These are phyloP conservation scores for Dromiciops gliroides DNA, from an alignment of 2,113 vertebrate species.

Conservation along the genomic window DNA sequence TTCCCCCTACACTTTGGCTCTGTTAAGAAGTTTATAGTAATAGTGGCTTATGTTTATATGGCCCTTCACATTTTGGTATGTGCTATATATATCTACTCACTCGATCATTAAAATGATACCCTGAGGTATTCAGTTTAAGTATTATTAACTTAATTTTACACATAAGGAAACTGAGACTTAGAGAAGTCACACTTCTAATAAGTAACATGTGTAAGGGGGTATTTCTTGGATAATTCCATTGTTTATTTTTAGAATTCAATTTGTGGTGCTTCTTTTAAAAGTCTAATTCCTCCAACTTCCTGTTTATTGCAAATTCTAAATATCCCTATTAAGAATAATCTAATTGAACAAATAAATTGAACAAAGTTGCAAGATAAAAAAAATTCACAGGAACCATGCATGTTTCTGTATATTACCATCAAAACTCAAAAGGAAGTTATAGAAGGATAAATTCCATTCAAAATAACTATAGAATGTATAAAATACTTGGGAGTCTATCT, in stretches of 20 bases:
- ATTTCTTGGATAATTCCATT: slow-evolving; percentile 7
- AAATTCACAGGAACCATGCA: neutral
- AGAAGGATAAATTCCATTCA: neutral
- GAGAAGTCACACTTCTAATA: neutral
- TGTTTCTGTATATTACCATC: neutral
- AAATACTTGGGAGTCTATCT: neutral
- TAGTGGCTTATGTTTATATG: neutral
- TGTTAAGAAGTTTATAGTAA: neutral
- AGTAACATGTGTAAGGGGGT: neutral
- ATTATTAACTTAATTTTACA: neutral
- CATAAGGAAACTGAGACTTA: neutral
- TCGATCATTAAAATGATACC: neutral
- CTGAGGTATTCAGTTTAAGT: neutral
- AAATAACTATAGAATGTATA: neutral
- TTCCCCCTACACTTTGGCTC: neutral
- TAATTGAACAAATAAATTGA: neutral
- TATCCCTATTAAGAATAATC: slow-evolving; percentile 34
- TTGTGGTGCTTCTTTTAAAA: slow-evolving; percentile 20
- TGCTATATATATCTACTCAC: neutral
- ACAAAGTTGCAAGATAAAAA: neutral
- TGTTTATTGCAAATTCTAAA: neutral
- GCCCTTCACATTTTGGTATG: neutral
- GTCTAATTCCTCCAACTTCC: slow-evolving; percentile 54
- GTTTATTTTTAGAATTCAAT: slow-evolving; percentile 30
- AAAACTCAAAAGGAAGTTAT: neutral